These are phyloP conservation scores for Turritopsis rubra DNA, from an alignment of 30 jellyfish, hydroid and myxozoan species.

Conservation along the genomic window DNA sequence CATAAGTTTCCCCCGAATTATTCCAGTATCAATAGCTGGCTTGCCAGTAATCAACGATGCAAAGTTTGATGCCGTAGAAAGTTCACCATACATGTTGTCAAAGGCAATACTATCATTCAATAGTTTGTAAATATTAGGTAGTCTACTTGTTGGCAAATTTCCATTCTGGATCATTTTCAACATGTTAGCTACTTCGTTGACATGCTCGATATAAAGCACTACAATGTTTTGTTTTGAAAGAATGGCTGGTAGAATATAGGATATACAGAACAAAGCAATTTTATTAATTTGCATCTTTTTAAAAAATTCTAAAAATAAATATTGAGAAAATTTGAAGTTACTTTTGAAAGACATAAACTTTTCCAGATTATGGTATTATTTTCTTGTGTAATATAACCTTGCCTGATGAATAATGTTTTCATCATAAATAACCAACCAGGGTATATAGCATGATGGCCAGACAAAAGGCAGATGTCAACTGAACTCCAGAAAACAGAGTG, in stretches of 20 bases:
- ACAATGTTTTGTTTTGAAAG: conserved; percentile 28
- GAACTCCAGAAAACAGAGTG: too few relatives aligned
- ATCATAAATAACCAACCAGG: too few relatives aligned
- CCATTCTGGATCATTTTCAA: background rate
- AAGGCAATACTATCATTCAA: conserved; percentile 26
- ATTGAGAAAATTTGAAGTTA: too few relatives aligned
- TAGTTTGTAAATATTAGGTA: conserved; percentile 29
- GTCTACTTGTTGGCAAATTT: background rate
- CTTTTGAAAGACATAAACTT: too few relatives aligned
- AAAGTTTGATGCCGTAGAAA: conserved; percentile 34
- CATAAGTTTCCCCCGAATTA: conserved; percentile 60
- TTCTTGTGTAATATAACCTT: too few relatives aligned
- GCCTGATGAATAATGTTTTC: too few relatives aligned
- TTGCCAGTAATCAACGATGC: conserved; percentile 59
- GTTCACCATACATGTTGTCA: conserved; percentile 39
- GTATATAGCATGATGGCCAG: too few relatives aligned
- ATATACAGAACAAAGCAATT: background rate
- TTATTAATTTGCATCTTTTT: background rate
- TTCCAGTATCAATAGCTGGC: conserved; percentile 60
- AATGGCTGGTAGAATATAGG: background rate
- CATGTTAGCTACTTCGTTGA: conserved; percentile 13
- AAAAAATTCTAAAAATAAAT: background rate
- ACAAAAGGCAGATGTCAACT: too few relatives aligned
- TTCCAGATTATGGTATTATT: too few relatives aligned
- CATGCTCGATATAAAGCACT: conserved; percentile 28